Percentiles rank a stretch among this genome's conserved stretches.
Conservation (phyloP, 2,113 vertebrate species). For the Dipodomys stephensi region DNA sequence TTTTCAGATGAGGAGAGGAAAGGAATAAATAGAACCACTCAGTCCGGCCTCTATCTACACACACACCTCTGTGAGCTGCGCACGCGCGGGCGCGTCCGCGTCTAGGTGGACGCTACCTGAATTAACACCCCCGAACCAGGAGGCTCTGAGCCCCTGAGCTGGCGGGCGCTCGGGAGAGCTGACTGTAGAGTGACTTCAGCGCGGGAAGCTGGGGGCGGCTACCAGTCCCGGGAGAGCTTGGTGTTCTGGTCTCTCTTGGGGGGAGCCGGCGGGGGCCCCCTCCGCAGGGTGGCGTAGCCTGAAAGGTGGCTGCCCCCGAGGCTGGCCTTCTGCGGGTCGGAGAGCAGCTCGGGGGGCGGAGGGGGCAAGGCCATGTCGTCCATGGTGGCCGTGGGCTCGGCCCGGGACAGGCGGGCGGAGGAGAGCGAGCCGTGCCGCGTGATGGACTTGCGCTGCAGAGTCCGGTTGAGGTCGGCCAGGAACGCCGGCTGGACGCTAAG, state of each 20-base stretch:
- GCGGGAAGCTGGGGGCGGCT: constrained; percentile 73
- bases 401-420: constrained; percentile 88
- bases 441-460: constrained; percentile 96
- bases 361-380: constrained; percentile 97
- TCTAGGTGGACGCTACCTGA: constrained; percentile 76
- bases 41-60: constrained; percentile 42
- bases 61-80: neutral
- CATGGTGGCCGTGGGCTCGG: constrained; percentile 94
- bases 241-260: constrained; percentile 97
- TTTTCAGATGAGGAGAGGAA: constrained; percentile 71
- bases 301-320: constrained; percentile 93
- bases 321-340: constrained; percentile 88
- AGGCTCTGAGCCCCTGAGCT: constrained; percentile 54
- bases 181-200: constrained; percentile 14
- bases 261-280: constrained; percentile 95
- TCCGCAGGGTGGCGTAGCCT: constrained; percentile 97
- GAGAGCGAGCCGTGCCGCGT: constrained; percentile 94
- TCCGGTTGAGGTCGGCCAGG: constrained; percentile 96
- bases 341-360: constrained; percentile 94
- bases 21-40: constrained; percentile 73
- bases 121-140: constrained; percentile 40
- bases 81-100: neutral
- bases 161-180: constrained; percentile 39
- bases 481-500: constrained; percentile 95
- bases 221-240: constrained; percentile 97